These are phyloP conservation scores for Baryphthengus martii DNA, from an alignment of 2,113 vertebrate genomes.

Conservation along the genomic window DNA sequence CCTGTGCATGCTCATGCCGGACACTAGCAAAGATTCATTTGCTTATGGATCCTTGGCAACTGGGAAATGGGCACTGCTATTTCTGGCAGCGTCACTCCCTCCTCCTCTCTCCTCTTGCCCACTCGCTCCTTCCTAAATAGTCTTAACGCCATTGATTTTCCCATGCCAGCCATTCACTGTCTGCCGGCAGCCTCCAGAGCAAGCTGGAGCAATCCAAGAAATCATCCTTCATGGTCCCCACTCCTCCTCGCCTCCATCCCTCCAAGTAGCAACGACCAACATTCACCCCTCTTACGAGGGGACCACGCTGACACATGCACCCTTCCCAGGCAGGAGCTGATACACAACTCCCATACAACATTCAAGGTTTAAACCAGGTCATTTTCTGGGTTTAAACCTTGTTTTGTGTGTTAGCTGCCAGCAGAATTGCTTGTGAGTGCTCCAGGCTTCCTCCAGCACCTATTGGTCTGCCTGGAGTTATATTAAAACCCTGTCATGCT, in stretches of 20 bases:
- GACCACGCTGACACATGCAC: not conserved
- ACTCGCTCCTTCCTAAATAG: not conserved
- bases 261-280: not conserved
- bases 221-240: not conserved
- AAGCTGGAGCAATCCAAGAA: not conserved
- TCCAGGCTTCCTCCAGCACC: not conserved
- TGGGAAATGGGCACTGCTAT: not conserved
- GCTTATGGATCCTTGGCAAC: not conserved
- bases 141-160: not conserved
- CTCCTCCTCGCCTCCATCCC: not conserved
- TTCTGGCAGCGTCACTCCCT: not conserved
- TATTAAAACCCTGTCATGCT: fast-evolving
- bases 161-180: not conserved
- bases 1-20: fast-evolving
- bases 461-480: not conserved
- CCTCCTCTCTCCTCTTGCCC: not conserved
- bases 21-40: not conserved
- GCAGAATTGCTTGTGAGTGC: not conserved
- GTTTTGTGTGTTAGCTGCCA: not conserved
- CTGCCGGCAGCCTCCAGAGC: not conserved
- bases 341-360: not conserved
- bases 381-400: not conserved
- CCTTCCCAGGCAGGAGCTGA: not conserved
- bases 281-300: not conserved
- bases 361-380: not conserved